These are phyloP conservation scores for Chelonoidis abingdonii DNA, from an alignment of 2,113 vertebrate genomes.

Conservation along the genomic window DNA sequence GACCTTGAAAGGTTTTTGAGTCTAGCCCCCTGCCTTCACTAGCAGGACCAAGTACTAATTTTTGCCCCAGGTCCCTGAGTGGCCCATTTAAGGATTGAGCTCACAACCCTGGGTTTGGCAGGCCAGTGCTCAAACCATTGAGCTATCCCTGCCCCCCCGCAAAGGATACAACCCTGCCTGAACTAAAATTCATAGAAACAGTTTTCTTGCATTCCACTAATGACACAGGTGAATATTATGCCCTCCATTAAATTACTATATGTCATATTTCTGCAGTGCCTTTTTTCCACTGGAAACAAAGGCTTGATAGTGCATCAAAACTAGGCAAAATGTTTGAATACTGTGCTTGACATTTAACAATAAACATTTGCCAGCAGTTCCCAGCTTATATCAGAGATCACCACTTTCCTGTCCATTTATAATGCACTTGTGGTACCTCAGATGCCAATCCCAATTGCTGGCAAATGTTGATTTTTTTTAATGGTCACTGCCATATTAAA, in stretches of 20 bases:
- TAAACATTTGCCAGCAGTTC: not conserved
- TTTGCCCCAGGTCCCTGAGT: too few relatives aligned
- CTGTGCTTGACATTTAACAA: not conserved
- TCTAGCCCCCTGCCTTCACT: too few relatives aligned
- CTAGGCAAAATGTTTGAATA: not conserved
- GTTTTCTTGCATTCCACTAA: not conserved
- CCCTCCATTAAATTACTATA: not conserved
- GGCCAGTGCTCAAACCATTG: too few relatives aligned
- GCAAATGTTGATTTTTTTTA: not conserved
- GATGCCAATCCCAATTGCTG: not conserved
- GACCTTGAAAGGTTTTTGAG: too few relatives aligned
- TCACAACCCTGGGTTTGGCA: too few relatives aligned
- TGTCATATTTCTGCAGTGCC: not conserved
- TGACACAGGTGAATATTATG: not conserved
- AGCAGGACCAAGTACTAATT: too few relatives aligned
- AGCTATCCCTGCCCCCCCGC: accelerated
- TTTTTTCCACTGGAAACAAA: not conserved
- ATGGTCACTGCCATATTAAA: not conserved
- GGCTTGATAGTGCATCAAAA: not conserved
- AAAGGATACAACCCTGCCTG: not conserved
- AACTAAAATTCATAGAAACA: not conserved
- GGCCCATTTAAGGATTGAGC: too few relatives aligned
- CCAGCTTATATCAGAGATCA: not conserved
- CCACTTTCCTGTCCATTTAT: not conserved
- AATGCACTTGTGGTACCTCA: not conserved